Evolutionary conservation across 2,888 invertebrate genomes (phyloP).

Genomic region (Drosophila maculinotata): DNA sequence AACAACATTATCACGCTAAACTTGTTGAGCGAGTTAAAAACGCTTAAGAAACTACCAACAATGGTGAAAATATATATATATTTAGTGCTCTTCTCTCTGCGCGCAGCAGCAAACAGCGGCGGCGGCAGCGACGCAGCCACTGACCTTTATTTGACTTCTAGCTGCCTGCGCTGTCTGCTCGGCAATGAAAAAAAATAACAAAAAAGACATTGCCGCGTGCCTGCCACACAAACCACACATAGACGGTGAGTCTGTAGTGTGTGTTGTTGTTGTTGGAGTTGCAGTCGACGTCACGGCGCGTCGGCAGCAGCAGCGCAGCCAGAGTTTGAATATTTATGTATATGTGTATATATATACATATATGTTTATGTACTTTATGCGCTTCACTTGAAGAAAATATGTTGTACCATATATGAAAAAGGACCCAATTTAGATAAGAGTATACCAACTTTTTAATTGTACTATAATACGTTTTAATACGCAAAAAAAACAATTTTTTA

Average conservation of each 20-base stretch:
- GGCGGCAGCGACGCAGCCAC: conserved; percentile 71
- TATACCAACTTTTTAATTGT: no score
- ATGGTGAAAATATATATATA: conserved; percentile 64
- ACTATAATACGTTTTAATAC: no score
- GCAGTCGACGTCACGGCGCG: conserved; percentile 27
- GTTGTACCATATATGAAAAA: no score
- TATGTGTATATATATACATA: neutral
- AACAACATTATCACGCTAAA: conserved; percentile 71
- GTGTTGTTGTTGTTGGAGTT: conserved; percentile 38
- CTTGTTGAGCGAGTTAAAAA: conserved; percentile 76
- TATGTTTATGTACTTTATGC: conserved; percentile 10
- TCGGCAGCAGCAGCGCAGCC: conserved; percentile 7
- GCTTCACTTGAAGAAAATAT: no score
- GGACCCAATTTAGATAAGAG: no score
- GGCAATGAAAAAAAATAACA: no score
- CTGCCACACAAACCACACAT: conserved; percentile 44
- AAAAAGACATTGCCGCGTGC: conserved; percentile 1
- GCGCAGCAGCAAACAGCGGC: conserved; percentile 41
- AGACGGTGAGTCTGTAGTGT: conserved; percentile 28
- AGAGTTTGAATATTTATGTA: conserved; percentile 12
- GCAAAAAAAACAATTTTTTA: no score
- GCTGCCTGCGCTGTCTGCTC: conserved; percentile 42
- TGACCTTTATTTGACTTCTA: conserved; percentile 85
- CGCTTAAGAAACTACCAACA: conserved; percentile 69
- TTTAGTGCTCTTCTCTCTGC: conserved; percentile 54